Percentiles rank a stretch among this genome's conserved stretches.
Conservation (phyloP, 1,140 invertebrate species). For the Danaus plexippus region DNA sequence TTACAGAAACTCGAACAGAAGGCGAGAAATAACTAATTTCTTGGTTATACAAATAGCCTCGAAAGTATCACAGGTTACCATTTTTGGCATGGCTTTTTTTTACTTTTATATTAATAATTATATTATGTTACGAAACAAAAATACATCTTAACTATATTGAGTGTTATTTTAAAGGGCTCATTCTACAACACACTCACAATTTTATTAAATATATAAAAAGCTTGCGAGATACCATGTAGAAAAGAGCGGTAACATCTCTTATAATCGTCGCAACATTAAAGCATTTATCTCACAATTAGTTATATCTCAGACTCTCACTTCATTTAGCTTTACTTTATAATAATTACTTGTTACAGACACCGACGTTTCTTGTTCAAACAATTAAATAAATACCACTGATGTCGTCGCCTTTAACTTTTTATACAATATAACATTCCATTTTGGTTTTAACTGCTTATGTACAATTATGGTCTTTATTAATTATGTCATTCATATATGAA, state of each 20-base stretch:
- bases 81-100: too few relatives aligned
- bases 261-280: conserved; percentile 24
- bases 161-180: too few relatives aligned
- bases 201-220: too few relatives aligned
- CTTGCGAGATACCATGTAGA: conserved; percentile 9
- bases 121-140: too few relatives aligned
- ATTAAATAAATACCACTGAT: conserved; percentile 24
- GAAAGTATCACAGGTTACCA: too few relatives aligned
- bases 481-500: conserved; percentile 1
- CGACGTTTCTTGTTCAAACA: conserved; percentile 20
- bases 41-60: too few relatives aligned
- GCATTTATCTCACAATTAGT: conserved; percentile 25
- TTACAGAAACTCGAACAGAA: too few relatives aligned
- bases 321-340: conserved; percentile 30
- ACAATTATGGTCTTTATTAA: conserved; percentile 2
- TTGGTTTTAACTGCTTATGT: conserved; percentile 2
- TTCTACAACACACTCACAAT: too few relatives aligned
- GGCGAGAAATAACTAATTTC: too few relatives aligned
- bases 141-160: too few relatives aligned
- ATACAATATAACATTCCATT: conserved; percentile 4
- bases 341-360: conserved; percentile 21
- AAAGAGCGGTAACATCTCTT: conserved; percentile 22
- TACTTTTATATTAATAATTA: too few relatives aligned
- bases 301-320: conserved; percentile 23
- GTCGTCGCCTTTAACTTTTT: conserved; percentile 17